Conservation (phyloP, 2,888 invertebrate genomes). For the Chloroclysta siterata region DNA sequence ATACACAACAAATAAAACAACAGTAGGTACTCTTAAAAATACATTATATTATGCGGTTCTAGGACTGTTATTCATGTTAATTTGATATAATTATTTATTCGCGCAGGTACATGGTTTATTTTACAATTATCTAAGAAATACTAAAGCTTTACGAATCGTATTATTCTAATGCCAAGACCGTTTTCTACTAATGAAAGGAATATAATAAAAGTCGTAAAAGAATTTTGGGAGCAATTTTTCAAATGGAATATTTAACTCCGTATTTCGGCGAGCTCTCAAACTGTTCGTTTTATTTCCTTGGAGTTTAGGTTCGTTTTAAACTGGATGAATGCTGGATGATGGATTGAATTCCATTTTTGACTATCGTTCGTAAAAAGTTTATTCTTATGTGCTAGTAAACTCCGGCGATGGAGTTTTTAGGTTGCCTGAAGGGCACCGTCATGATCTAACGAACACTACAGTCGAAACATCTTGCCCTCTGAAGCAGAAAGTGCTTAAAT, state of each 20-base stretch:
- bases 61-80: too few relatives aligned
- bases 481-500: too few relatives aligned
- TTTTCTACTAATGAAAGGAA: conserved; percentile 18
- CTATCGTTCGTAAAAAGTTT: background rate
- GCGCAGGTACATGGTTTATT: background rate
- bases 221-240: conserved; percentile 17
- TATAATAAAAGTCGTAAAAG: conserved; percentile 21
- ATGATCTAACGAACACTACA: too few relatives aligned
- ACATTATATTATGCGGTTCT: too few relatives aligned
- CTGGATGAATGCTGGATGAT: background rate
- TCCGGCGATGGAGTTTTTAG: background rate
- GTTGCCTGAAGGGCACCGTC: too few relatives aligned
- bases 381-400: background rate
- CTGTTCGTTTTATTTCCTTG: conserved; percentile 12
- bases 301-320: conserved; percentile 6
- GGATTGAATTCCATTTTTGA: background rate
- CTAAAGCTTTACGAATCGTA: conserved; percentile 7
- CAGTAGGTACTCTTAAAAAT: too few relatives aligned
- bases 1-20: too few relatives aligned
- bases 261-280: conserved; percentile 12
- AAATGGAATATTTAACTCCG: conserved; percentile 15
- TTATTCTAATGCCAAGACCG: conserved; percentile 17
- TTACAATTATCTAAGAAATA: background rate
- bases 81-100: too few relatives aligned
- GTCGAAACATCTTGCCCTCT: too few relatives aligned